Evolutionary conservation across 2,888 invertebrate species (phyloP), one percentile per base, ranked within the genome.

Genomic region (Zeuzera pyrina): DNA sequence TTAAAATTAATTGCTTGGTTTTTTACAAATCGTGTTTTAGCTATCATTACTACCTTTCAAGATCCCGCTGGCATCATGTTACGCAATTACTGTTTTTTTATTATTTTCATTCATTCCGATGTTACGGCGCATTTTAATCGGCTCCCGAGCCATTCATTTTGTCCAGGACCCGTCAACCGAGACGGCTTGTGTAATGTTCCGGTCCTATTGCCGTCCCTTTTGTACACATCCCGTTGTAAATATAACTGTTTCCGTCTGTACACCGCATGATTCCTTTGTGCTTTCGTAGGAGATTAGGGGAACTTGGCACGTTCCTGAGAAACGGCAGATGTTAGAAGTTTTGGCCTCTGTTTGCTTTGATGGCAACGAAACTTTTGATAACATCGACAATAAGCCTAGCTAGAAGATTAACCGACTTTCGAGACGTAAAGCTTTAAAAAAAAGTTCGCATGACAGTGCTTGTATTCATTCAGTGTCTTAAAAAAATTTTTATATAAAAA

Each of bases 301-400:
- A 55, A 69, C 69, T 60, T 60, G 70, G 71, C 77, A 76, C 74
- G 74, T 62, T 76, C 77, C 74, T 81, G 78, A 73, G 81, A 81
- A 69, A 60, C 66, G 67, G 70, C 81, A 81, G 79, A 79, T 81
- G 79, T 78, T 72, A 55, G 52, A 55, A 62, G 61, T 64, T 70
- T 52, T 39, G 49, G 39, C 16, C 11, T 29, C 36, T 38, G 42
- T 54, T 72, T 39, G 34, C 19, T n/a, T 15, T 27, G n/a, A n/a
- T 55, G 55, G 56, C 49, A 52, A 42, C 46, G 45, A 52, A 65
- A 71, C 66, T 67, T 69, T 61, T 57, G 64, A 62, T 64, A 64
- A 58, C 52, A 49, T 56, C 49, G 49, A 60, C 57, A 51, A 58
- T 59, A 41, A 41, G 32, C 40, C 33, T 38, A 43, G 43, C 42